Percentiles rank a stretch among this genome's conserved stretches.
These are phyloP conservation scores for Myzus persicae DNA, from an alignment of 1,140 invertebrate species.

Conservation along the genomic window DNA sequence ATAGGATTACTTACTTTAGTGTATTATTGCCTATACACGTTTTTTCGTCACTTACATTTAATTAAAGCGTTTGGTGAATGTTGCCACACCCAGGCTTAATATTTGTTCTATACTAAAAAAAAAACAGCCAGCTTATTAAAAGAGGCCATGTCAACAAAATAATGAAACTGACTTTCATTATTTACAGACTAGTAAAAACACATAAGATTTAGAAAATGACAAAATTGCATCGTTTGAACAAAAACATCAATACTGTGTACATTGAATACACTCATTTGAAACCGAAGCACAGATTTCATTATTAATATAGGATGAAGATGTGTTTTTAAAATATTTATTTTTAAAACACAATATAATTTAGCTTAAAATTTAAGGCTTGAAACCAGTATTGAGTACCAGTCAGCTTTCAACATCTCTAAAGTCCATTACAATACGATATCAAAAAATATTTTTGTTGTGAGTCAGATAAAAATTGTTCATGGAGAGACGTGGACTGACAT, in stretches of 20 bases:
- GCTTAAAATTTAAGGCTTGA: background rate
- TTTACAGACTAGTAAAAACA: background rate
- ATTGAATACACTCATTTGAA: background rate
- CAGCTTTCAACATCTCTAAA: too few relatives aligned
- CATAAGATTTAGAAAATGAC: background rate
- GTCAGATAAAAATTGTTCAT: background rate
- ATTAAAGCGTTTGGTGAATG: background rate
- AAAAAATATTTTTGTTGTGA: background rate
- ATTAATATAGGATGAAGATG: background rate
- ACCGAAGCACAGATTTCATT: background rate
- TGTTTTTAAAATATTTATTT: background rate
- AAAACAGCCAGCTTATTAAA: background rate
- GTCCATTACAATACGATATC: too few relatives aligned
- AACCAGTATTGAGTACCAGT: background rate
- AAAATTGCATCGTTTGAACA: background rate
- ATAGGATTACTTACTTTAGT: constrained; percentile 4
- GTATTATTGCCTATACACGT: background rate
- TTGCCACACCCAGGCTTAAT: background rate
- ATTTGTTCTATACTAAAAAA: constrained; percentile 23
- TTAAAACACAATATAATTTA: background rate
- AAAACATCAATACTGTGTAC: background rate
- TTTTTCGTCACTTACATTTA: constrained; percentile 24
- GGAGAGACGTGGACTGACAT: too few relatives aligned
- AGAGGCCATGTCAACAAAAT: background rate
- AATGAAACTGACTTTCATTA: background rate